Percentiles rank a stretch among this genome's conserved stretches.
phyloP scores from a whole-genome alignment of 2,797 vertebrate genomes.

The Falco columbarius region DNA sequence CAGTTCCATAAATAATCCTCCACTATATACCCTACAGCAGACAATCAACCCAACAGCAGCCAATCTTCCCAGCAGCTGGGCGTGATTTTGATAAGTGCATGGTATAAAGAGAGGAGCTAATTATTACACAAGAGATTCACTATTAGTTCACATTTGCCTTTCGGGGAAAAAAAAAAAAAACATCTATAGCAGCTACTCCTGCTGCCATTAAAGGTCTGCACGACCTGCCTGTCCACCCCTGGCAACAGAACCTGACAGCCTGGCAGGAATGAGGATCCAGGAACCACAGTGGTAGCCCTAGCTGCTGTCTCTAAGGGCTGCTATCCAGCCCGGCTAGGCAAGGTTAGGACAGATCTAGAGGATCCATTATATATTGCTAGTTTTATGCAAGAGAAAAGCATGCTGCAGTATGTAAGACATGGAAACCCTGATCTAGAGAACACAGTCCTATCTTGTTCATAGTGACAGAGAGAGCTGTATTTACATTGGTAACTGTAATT shows the following conservation, averaged over 20 bases:
- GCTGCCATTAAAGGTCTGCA: background rate
- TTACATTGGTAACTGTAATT: background rate
- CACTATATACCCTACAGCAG: background rate
- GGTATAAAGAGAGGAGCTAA: background rate
- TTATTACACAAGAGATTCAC: background rate
- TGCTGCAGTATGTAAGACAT: background rate
- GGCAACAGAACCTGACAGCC: background rate
- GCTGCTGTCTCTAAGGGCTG: background rate
- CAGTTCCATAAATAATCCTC: background rate
- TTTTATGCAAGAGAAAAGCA: background rate
- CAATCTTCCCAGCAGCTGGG: background rate
- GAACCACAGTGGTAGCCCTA: background rate
- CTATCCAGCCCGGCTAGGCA: background rate
- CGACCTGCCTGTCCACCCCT: background rate
- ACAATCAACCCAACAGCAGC: background rate
- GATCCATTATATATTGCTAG: background rate
- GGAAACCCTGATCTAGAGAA: background rate
- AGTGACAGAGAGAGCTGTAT: background rate
- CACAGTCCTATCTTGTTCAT: background rate
- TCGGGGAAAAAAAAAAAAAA: background rate
- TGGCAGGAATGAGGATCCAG: background rate
- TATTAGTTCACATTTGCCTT: background rate
- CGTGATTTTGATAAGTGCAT: background rate
- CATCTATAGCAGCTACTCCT: background rate
- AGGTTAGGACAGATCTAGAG: background rate